Percentiles rank a stretch among this genome's conserved stretches.
Conservation (phyloP, 2,888 invertebrate genomes). For the Hydroisotoma schaefferi region DNA sequence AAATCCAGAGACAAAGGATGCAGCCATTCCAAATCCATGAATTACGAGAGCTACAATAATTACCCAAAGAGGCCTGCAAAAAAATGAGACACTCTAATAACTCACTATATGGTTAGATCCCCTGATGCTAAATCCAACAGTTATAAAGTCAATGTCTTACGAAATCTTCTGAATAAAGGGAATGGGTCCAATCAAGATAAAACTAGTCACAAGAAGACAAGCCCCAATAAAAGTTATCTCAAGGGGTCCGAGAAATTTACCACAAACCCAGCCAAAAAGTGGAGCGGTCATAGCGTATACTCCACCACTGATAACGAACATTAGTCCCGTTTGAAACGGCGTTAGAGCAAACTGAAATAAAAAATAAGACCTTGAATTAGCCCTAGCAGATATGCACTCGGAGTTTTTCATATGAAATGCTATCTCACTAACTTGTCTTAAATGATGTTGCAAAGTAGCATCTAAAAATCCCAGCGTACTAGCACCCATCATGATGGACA, state of each 20-base stretch:
- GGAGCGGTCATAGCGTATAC: slow-evolving; percentile 77
- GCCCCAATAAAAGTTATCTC: slow-evolving; percentile 66
- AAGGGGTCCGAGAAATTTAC: slow-evolving; percentile 66
- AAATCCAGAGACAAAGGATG: slow-evolving; percentile 80
- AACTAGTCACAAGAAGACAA: slow-evolving; percentile 63
- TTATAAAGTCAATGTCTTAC: too few species aligned
- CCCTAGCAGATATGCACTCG: too few species aligned
- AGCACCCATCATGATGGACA: slow-evolving; percentile 51
- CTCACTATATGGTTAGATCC: too few species aligned
- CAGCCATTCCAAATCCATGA: slow-evolving; percentile 80
- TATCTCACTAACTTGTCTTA: slow-evolving; percentile 54
- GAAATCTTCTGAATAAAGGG: slow-evolving; percentile 67
- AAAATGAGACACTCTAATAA: too few species aligned
- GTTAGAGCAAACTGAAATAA: slow-evolving; percentile 67
- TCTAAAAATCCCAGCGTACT: slow-evolving; percentile 57
- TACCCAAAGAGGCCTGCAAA: slow-evolving; percentile 62
- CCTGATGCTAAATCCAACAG: too few species aligned
- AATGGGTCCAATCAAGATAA: slow-evolving; percentile 74
- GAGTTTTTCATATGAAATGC: too few species aligned
- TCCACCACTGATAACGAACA: slow-evolving; percentile 81
- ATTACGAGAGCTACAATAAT: slow-evolving; percentile 68
- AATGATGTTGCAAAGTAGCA: slow-evolving; percentile 59
- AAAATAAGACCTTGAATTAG: too few species aligned
- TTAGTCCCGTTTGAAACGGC: slow-evolving; percentile 68
- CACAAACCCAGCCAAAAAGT: slow-evolving; percentile 77